Evolutionary conservation across 2,113 vertebrate species (phyloP).

Genomic region (Erpornis zantholeuca): DNA sequence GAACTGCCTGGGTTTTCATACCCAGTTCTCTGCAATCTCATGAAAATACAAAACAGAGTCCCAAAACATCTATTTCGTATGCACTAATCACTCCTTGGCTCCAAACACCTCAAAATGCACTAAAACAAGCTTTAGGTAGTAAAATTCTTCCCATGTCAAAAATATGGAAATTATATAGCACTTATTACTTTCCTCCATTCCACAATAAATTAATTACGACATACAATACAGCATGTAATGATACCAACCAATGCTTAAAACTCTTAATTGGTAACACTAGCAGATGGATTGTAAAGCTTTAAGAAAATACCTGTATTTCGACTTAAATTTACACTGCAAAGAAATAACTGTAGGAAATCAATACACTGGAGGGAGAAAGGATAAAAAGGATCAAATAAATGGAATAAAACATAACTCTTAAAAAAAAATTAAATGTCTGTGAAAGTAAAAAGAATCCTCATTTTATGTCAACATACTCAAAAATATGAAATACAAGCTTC

Average conservation of each 20-base stretch:
- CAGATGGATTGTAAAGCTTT: not conserved
- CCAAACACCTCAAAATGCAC: not conserved
- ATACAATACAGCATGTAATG: not conserved
- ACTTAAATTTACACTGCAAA: not conserved
- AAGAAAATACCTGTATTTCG: not conserved
- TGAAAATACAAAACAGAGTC: not conserved
- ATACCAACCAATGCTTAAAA: not conserved
- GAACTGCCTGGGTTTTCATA: not conserved
- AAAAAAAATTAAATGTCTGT: not conserved
- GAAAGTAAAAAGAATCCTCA: not conserved
- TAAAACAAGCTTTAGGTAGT: not conserved
- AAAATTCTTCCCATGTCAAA: not conserved
- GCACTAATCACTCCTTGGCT: not conserved
- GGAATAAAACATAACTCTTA: not conserved
- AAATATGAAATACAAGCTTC: not conserved
- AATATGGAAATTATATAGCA: not conserved
- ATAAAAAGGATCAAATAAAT: not conserved
- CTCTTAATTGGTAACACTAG: not conserved
- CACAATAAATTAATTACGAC: not conserved
- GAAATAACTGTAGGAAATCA: not conserved
- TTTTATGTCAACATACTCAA: not conserved
- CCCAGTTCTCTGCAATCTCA: not conserved
- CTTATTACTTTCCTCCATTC: not conserved
- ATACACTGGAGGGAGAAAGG: not conserved
- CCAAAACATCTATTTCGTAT: not conserved